Conservation (phyloP, 2,888 invertebrate species). For the Venustoraphidia nigricollis region DNA sequence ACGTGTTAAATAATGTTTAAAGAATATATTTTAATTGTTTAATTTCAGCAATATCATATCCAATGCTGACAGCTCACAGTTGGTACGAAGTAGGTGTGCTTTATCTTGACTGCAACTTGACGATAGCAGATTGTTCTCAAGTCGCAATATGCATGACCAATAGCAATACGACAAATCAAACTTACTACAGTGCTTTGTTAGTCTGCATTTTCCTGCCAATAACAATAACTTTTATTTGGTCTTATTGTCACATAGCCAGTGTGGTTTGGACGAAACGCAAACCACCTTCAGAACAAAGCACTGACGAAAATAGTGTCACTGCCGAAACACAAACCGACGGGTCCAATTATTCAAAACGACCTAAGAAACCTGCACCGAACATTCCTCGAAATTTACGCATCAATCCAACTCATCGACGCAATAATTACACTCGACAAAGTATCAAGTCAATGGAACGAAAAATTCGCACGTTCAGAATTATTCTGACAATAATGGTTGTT, state of each 20-base stretch:
- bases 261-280: constrained; percentile 33
- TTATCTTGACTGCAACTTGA: constrained; percentile 12
- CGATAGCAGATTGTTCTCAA: neutral
- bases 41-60: constrained; percentile 24
- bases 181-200: constrained; percentile 19
- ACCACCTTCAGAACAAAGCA: constrained; percentile 15
- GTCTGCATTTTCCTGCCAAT: constrained; percentile 31
- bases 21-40: neutral
- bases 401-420: neutral
- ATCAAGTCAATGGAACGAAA: constrained; percentile 25
- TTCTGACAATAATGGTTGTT: constrained; percentile 35
- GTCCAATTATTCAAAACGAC: constrained; percentile 4
- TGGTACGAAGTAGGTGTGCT: constrained; percentile 18
- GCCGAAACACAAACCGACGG: constrained; percentile 4
- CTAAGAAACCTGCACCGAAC: constrained; percentile 8
- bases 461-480: constrained; percentile 37
- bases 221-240: constrained; percentile 30
- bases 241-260: constrained; percentile 33
- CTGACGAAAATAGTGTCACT: neutral
- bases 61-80: constrained; percentile 26
- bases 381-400: constrained; percentile 4
- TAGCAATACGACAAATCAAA: constrained; percentile 7
- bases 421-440: neutral
- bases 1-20: too few relatives aligned
- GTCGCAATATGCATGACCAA: too few relatives aligned